These are phyloP conservation scores for Vidua chalybeata DNA, from an alignment of 2,113 vertebrate genomes.

Conservation along the genomic window DNA sequence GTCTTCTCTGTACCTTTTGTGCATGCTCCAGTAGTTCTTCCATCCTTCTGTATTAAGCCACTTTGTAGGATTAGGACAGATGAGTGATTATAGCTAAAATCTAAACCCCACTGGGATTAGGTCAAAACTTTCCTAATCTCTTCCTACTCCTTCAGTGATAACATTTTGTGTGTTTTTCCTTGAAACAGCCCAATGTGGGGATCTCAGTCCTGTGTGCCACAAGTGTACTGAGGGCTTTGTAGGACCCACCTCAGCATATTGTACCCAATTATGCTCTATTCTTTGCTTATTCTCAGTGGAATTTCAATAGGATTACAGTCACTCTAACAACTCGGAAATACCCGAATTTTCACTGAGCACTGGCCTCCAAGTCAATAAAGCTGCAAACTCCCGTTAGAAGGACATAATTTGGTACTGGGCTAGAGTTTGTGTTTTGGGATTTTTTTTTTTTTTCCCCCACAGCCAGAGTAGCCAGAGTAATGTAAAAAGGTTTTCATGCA, in stretches of 20 bases:
- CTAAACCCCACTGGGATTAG: constrained; percentile 17
- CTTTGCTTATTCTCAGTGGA: not conserved
- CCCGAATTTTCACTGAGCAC: not conserved
- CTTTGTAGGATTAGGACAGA: constrained; percentile 61
- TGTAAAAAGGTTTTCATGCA: not conserved
- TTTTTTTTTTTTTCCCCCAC: not conserved
- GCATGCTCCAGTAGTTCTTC: constrained; percentile 56
- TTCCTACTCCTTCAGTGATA: not conserved
- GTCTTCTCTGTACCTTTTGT: constrained; percentile 47
- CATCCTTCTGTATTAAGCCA: constrained; percentile 51
- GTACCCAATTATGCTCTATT: not conserved
- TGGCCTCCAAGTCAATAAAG: not conserved
- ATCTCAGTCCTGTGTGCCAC: not conserved
- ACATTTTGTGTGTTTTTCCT: not conserved
- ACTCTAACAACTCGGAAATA: not conserved
- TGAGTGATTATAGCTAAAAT: constrained; percentile 58
- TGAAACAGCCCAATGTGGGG: not conserved
- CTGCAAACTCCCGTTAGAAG: not conserved
- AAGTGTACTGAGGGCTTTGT: not conserved
- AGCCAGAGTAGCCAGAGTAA: not conserved
- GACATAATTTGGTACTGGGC: not conserved
- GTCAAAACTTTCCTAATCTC: constrained; percentile 27
- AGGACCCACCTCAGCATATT: not conserved
- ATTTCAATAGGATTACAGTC: constrained; percentile 1
- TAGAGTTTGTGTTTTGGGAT: not conserved